Evolutionary conservation across 2,113 vertebrate species (phyloP).

Genomic region (Ornithorhynchus anatinus): DNA sequence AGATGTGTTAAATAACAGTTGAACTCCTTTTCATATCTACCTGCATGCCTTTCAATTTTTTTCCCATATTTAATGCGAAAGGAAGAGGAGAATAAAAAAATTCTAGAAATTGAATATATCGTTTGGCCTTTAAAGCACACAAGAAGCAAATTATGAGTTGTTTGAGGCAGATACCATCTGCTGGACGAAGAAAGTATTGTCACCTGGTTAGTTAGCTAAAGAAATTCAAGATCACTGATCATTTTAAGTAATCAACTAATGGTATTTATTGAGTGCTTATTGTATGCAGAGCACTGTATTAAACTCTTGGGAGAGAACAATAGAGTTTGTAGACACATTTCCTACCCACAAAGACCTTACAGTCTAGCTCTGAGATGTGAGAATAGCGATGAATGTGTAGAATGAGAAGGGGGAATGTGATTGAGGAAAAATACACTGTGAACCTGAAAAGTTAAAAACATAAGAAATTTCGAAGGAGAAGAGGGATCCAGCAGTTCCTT

Average conservation of each 20-base stretch:
- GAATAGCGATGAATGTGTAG: no score
- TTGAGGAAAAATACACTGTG: neutral
- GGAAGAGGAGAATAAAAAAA: neutral
- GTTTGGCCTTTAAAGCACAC: conserved; percentile 39
- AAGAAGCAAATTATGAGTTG: conserved; percentile 46
- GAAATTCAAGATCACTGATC: neutral
- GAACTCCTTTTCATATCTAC: conserved; percentile 11
- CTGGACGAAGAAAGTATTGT: conserved; percentile 60
- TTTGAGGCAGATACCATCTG: conserved; percentile 74
- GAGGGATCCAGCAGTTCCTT: neutral
- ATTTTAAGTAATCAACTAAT: neutral
- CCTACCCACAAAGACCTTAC: no score
- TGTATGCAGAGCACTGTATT: no score
- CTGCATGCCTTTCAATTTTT: conserved; percentile 9
- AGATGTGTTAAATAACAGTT: neutral
- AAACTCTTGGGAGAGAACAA: no score
- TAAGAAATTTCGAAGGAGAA: neutral
- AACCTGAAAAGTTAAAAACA: conserved; percentile 27
- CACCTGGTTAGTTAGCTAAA: neutral
- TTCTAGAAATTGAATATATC: conserved; percentile 18
- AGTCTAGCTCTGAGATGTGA: no score
- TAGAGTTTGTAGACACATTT: no score
- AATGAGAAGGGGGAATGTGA: no score
- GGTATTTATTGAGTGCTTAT: no score
- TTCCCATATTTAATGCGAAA: neutral